These are phyloP conservation scores for Drosophila mimetica DNA, from an alignment of 2,888 invertebrate genomes.

Conservation along the genomic window DNA sequence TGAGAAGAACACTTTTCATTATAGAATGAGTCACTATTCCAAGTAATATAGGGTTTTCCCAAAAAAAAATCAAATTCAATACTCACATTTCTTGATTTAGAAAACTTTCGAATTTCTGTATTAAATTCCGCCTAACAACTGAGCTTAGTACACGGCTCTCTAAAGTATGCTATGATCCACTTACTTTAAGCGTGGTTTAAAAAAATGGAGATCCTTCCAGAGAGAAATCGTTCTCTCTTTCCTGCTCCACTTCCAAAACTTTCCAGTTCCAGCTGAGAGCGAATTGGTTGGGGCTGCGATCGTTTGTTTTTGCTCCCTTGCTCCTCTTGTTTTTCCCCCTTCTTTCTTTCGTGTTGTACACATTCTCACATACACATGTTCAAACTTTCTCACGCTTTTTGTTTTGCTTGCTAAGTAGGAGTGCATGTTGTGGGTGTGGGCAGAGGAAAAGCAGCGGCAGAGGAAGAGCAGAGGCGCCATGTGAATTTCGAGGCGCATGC, in stretches of 20 bases:
- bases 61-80: background rate
- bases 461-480: slow-evolving; percentile 27
- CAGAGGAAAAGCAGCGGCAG: slow-evolving; percentile 15
- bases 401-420: slow-evolving; percentile 46
- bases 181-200: background rate
- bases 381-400: slow-evolving; percentile 29
- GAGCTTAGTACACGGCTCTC: background rate
- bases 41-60: too few species aligned
- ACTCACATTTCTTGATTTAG: background rate
- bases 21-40: too few species aligned
- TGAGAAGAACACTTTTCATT: too few species aligned
- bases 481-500: slow-evolving; percentile 64
- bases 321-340: background rate
- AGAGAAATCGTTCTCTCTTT: background rate
- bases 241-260: background rate
- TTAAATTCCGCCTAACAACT: too few species aligned
- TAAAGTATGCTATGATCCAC: background rate
- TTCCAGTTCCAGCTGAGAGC: background rate
- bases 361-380: slow-evolving; percentile 5
- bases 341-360: slow-evolving; percentile 7
- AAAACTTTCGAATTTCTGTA: background rate
- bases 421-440: slow-evolving; percentile 43
- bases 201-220: background rate
- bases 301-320: slow-evolving; percentile 4
- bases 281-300: background rate